These are phyloP conservation scores for Ptychochromis oligacanthus DNA, from an alignment of 2,113 vertebrate genomes.

Conservation along the genomic window DNA sequence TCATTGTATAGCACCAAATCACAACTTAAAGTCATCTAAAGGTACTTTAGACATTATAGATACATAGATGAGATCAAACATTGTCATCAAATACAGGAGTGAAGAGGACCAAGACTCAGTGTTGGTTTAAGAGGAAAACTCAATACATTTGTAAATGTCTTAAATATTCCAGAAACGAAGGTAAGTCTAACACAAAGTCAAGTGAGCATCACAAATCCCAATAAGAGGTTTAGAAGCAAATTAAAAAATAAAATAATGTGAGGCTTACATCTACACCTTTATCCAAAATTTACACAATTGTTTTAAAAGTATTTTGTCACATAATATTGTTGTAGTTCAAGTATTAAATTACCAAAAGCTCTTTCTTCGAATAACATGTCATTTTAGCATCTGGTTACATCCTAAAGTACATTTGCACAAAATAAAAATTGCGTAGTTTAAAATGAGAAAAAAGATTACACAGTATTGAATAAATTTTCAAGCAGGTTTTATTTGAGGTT, in stretches of 20 bases:
- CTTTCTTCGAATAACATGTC: not conserved
- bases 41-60: not conserved
- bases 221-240: not conserved
- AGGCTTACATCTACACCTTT: no score
- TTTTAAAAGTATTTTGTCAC: not conserved
- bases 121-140: not conserved
- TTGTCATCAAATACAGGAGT: not conserved
- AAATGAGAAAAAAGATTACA: no score
- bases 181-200: not conserved
- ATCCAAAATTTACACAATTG: not conserved
- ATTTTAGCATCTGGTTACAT: no score
- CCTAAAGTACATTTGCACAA: no score
- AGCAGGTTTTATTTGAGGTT: not conserved
- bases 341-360: no score
- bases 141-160: not conserved
- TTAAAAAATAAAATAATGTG: not conserved
- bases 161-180: not conserved
- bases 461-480: no score
- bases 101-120: not conserved
- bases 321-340: not conserved
- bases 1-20: not conserved
- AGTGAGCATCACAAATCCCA: not conserved
- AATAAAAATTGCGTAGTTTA: no score
- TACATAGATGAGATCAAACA: not conserved
- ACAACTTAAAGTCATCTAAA: not conserved